Percentiles rank a stretch among this genome's conserved stretches.
Evolutionary conservation across 2,797 vertebrate genomes (phyloP).

Genomic region (Tolypeutes matacus): DNA sequence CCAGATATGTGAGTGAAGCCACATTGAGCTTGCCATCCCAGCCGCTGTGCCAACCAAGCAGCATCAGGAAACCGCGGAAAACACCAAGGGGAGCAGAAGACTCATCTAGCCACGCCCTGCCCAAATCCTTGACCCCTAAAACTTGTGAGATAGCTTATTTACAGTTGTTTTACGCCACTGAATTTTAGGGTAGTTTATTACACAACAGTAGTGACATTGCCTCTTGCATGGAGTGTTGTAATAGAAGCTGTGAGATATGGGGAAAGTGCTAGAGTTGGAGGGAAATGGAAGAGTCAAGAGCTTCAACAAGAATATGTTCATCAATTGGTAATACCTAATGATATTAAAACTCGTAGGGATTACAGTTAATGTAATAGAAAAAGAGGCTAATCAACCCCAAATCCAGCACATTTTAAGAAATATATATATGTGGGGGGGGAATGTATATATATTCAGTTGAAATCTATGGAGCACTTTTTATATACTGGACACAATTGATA

Average conservation of each 20-base stretch:
- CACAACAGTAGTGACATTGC: background rate
- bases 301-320: constrained; percentile 25
- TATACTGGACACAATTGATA: background rate
- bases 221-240: background rate
- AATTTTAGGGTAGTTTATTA: too few relatives aligned
- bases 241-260: constrained; percentile 3
- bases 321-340: constrained; percentile 46
- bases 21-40: background rate
- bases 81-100: background rate
- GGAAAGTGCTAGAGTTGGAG: background rate
- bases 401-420: constrained; percentile 12
- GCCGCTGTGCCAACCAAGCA: background rate
- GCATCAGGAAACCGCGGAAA: background rate
- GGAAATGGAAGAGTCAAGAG: constrained; percentile 8
- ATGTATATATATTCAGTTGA: background rate
- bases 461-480: background rate
- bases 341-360: constrained; percentile 40
- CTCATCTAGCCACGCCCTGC: background rate
- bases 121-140: constrained; percentile 16
- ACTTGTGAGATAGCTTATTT: background rate
- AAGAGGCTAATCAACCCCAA: constrained; percentile 12
- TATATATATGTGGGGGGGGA: too few relatives aligned
- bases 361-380: background rate
- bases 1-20: background rate
- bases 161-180: background rate